These are phyloP conservation scores for Dioctria linearis DNA, from an alignment of 2,888 invertebrate species.

Conservation along the genomic window DNA sequence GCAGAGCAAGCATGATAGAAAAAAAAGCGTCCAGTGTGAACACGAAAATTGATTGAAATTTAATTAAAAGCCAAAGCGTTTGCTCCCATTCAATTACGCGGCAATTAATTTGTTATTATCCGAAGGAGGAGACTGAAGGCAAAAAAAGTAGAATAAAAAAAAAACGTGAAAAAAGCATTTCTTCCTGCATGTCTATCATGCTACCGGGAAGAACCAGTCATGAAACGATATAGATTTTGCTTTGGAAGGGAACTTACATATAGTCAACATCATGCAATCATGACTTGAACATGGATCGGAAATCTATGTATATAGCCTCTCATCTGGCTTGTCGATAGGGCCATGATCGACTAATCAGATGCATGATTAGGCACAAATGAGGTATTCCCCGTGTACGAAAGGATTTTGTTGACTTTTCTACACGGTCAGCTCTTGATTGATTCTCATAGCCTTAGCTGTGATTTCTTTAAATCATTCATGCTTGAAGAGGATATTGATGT, in stretches of 20 bases:
- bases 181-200: slow-evolving; percentile 6
- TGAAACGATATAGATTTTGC: slow-evolving; percentile 3
- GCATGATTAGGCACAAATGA: slow-evolving; percentile 49
- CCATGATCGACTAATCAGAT: slow-evolving; percentile 51
- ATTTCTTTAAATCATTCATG: slow-evolving; percentile 30
- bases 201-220: background rate
- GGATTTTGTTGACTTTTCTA: slow-evolving; percentile 18
- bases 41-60: slow-evolving; percentile 67
- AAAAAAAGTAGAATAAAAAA: background rate
- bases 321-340: slow-evolving; percentile 2
- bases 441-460: background rate
- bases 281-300: slow-evolving; percentile 9
- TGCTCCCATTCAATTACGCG: slow-evolving; percentile 58
- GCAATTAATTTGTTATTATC: slow-evolving; percentile 58
- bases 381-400: slow-evolving; percentile 14
- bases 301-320: background rate
- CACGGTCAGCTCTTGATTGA: slow-evolving; percentile 22
- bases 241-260: background rate
- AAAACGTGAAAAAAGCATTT: background rate
- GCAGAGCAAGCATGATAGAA: slow-evolving; percentile 14
- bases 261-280: slow-evolving; percentile 18
- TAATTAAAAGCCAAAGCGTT: slow-evolving; percentile 63
- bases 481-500: slow-evolving; percentile 41
- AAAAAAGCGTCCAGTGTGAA: slow-evolving; percentile 63
- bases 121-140: background rate